A percentile compares a stretch with the other conserved stretches of the same genome.
Conservation (phyloP, 2,888 invertebrate species). For the Agonopterix alstromeriana region DNA sequence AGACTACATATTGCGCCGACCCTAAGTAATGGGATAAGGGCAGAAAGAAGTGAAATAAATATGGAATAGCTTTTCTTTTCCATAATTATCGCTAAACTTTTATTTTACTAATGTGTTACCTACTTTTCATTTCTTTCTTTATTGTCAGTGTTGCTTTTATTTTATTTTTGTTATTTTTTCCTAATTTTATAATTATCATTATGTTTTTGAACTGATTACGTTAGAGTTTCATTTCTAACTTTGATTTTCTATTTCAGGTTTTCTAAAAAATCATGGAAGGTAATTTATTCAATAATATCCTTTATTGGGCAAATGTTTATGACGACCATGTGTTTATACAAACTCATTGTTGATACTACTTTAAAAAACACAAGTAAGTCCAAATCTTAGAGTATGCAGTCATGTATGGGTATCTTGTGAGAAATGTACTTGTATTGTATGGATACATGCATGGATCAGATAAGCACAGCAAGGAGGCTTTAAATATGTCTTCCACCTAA, state of each 20-base stretch:
- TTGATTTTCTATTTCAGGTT: conserved; percentile 37
- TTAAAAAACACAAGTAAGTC: conserved; percentile 47
- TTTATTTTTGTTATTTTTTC: too few species aligned
- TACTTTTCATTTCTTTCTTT: too few species aligned
- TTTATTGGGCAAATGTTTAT: conserved; percentile 52
- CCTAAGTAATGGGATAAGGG: too few species aligned
- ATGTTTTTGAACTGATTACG: not conserved
- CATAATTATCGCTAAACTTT: too few species aligned
- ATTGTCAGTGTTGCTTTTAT: too few species aligned
- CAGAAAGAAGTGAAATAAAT: too few species aligned
- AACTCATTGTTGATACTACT: conserved; percentile 29
- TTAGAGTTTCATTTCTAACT: too few species aligned
- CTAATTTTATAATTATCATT: not conserved
- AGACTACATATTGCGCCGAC: too few species aligned
- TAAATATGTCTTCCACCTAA: not conserved
- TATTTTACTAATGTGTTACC: too few species aligned
- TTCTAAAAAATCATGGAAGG: conserved; percentile 48
- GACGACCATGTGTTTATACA: conserved; percentile 40
- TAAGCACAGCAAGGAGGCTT: too few species aligned
- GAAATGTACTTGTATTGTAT: not conserved
- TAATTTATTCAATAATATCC: conserved; percentile 39
- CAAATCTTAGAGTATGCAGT: not conserved
- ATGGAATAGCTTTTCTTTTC: too few species aligned
- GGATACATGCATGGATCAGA: not conserved
- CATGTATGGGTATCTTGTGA: not conserved